Evolutionary conservation across 2,888 invertebrate genomes (phyloP).

Genomic region (Clivina fossor): DNA sequence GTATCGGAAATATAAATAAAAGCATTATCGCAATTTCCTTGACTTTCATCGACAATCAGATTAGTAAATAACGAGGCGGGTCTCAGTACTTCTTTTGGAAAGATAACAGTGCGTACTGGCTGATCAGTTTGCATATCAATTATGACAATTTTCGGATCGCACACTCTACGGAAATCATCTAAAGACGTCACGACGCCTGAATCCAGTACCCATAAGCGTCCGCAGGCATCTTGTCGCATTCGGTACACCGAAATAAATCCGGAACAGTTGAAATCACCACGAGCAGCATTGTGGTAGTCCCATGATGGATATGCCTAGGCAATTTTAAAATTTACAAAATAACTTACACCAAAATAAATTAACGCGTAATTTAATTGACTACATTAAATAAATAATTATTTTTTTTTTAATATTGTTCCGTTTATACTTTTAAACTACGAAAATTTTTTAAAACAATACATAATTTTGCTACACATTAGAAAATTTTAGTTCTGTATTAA

Average conservation of each 20-base stretch:
- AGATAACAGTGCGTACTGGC: constrained; percentile 69
- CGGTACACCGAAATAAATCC: constrained; percentile 80
- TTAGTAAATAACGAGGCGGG: constrained; percentile 77
- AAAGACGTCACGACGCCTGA: constrained; percentile 73
- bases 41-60: constrained; percentile 73
- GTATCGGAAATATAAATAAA: constrained; percentile 82
- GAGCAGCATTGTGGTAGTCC: constrained; percentile 72
- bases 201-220: constrained; percentile 79
- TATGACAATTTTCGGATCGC: constrained; percentile 79
- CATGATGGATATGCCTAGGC: constrained; percentile 51
- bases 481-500: too few species aligned
- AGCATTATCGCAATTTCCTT: constrained; percentile 71
- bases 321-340: constrained; percentile 8
- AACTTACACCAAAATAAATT: too few species aligned
- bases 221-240: constrained; percentile 74
- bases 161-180: constrained; percentile 66
- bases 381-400: too few species aligned
- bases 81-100: constrained; percentile 73
- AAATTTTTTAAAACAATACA: too few species aligned
- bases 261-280: constrained; percentile 72
- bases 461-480: too few species aligned
- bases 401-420: too few species aligned
- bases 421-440: too few species aligned
- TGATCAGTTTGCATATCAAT: constrained; percentile 75
- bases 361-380: too few species aligned